These are phyloP conservation scores for Cabera pusaria DNA, from an alignment of 2,888 invertebrate species.

Conservation along the genomic window DNA sequence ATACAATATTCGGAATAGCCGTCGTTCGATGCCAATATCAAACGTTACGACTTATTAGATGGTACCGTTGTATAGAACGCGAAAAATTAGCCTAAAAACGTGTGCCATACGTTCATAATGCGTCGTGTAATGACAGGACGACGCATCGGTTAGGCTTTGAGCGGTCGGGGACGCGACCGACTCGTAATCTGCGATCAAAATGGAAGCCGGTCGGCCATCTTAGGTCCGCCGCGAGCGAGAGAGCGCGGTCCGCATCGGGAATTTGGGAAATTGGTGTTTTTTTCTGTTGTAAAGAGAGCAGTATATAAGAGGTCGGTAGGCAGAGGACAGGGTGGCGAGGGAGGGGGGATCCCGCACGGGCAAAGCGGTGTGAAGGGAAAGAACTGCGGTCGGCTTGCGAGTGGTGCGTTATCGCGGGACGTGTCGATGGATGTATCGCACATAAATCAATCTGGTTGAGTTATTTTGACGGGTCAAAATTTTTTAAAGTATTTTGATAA, in stretches of 20 bases:
- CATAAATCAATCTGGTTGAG: constrained; percentile 38
- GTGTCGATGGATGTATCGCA: constrained; percentile 47
- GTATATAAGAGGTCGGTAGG: constrained; percentile 81
- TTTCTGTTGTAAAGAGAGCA: constrained; percentile 82
- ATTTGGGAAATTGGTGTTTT: constrained; percentile 82
- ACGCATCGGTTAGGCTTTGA: constrained; percentile 73
- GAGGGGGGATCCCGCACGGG: constrained; percentile 73
- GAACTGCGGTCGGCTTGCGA: constrained; percentile 56
- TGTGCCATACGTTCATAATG: constrained; percentile 74
- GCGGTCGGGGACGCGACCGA: constrained; percentile 66
- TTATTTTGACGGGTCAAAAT: constrained; percentile 20
- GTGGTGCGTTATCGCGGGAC: constrained; percentile 44
- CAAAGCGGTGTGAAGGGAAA: constrained; percentile 82
- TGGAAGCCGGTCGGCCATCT: constrained; percentile 80
- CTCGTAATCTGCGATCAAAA: constrained; percentile 81
- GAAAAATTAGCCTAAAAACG: constrained; percentile 78
- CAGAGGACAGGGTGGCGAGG: constrained; percentile 64
- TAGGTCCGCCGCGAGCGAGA: constrained; percentile 78
- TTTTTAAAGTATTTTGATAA: no score
- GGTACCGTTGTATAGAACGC: constrained; percentile 68
- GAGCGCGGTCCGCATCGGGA: constrained; percentile 76
- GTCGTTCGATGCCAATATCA: constrained; percentile 29
- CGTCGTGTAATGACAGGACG: constrained; percentile 59
- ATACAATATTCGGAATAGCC: constrained; percentile 59
- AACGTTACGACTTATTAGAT: constrained; percentile 37